phyloP scores from a whole-genome alignment of 2,797 vertebrate species.

The Malacoctenus gilli region DNA sequence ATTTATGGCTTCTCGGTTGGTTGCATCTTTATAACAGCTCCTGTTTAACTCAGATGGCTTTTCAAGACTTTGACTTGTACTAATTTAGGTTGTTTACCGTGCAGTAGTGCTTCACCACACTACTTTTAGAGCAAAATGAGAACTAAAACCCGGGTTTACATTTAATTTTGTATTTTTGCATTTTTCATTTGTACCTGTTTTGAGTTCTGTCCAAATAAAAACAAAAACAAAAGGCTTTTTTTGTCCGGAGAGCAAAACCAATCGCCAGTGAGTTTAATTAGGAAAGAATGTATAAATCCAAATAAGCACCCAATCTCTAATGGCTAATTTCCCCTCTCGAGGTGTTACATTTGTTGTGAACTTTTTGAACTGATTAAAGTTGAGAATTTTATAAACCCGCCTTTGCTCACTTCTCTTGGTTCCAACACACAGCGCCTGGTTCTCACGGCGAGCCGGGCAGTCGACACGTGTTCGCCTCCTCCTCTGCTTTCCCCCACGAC shows the following conservation, averaged over 20 bases:
- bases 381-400: conserved; percentile 83
- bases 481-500: too few relatives aligned
- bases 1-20: conserved; percentile 98
- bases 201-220: conserved; percentile 77
- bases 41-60: conserved; percentile 91
- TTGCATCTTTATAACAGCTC: conserved; percentile 99
- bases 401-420: conserved; percentile 53
- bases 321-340: conserved; percentile 75
- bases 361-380: conserved; percentile 87
- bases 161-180: conserved; percentile 87
- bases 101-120: conserved; percentile 97
- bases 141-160: conserved; percentile 92
- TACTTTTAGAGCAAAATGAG: conserved; percentile 90
- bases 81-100: conserved; percentile 99
- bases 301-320: conserved; percentile 72
- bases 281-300: conserved; percentile 81
- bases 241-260: conserved; percentile 67
- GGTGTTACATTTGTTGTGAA: conserved; percentile 86
- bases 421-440: too few relatives aligned
- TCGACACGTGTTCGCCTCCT: too few relatives aligned
- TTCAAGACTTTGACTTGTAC: conserved; percentile 93
- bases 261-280: conserved; percentile 77
- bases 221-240: conserved; percentile 72
- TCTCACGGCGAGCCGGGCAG: too few relatives aligned
- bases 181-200: conserved; percentile 75